Evolutionary conservation across 2,888 invertebrate species (phyloP), one percentile per base, ranked within the genome.

Genomic region (Platycnemis pennipes): DNA sequence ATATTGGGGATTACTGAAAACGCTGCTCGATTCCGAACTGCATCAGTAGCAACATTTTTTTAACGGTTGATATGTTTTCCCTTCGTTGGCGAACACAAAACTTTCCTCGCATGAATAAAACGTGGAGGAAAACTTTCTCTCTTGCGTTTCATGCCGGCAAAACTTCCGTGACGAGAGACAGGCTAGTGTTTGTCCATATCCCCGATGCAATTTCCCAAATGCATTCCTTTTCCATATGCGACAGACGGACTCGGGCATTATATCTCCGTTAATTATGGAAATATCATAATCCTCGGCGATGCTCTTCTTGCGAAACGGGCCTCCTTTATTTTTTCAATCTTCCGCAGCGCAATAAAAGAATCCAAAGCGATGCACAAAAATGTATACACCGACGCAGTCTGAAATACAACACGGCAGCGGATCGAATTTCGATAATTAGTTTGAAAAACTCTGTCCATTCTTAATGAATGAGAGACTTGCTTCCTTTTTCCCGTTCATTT

Each of bases 401-500:
- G 26, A 77, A 37, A 16, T 31, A 77, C 37, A 77, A 77, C 77
- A 77, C 31, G 11, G 37, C 11, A 37, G 77, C 2, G 77, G 77
- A 77, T 37, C 77, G 77, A 37, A 77, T 77, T 77, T 16, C 77
- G 77, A 77, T 77, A 77, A 77, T 77, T 77, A 77, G 37, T 77
- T 77, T 37, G 31, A 77, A 77, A 77, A 77, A 77, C 77, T 11
- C 77, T 16, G 4, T 22, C 31, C 37, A 77, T 77, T 77, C 77
- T 77, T 77, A 77, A 37, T 13, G 77, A 37, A 77, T 37, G 77
- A 37, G 77, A 37, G 11, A 11, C 37, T 77, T 2, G n/a, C 13
- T 77, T 77, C 77, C 77, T 77, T 37, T 77, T 77, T 77, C 77
- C 77, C n/a, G 77, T 37, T 77, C 37, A 77, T 77, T 77, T 37